Evolutionary conservation across 37 sponge, comb jelly and placozoan species (phyloP).

Genomic region (Oopsacas minuta): DNA sequence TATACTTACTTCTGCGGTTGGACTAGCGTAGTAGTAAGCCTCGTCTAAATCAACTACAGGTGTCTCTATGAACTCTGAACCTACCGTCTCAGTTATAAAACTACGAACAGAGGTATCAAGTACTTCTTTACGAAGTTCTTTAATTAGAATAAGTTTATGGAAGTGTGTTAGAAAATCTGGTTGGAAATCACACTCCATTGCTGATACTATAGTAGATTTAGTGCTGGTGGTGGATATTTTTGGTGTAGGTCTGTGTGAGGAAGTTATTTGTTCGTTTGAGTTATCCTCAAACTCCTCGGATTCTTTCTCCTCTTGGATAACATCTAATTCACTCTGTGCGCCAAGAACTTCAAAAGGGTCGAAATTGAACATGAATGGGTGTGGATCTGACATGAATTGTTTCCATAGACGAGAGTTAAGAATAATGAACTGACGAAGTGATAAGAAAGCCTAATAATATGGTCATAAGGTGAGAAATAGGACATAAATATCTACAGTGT

Average conservation of each 20-base stretch:
- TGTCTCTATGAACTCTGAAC: background rate
- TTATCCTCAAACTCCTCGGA: background rate
- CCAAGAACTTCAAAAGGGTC: background rate
- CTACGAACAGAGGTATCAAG: background rate
- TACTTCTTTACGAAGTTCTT: background rate
- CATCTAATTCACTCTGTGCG: background rate
- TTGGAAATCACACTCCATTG: background rate
- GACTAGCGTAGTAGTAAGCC: background rate
- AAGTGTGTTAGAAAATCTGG: background rate
- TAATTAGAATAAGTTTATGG: conserved; percentile 15
- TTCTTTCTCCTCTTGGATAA: conserved; percentile 6
- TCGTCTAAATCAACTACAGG: background rate
- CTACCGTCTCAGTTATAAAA: background rate
- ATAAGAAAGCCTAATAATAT: background rate
- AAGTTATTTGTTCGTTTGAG: background rate
- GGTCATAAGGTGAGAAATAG: background rate
- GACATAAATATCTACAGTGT: background rate
- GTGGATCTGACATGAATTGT: background rate
- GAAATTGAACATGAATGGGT: background rate
- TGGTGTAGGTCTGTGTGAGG: background rate
- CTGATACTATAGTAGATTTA: background rate
- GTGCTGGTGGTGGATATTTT: background rate
- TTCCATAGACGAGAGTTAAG: background rate
- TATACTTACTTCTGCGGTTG: background rate
- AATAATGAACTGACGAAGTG: conserved; percentile 5